Base-by-base conservation (phyloP, 2,888 invertebrate genomes). In the Stomorhina lunata region DNA sequence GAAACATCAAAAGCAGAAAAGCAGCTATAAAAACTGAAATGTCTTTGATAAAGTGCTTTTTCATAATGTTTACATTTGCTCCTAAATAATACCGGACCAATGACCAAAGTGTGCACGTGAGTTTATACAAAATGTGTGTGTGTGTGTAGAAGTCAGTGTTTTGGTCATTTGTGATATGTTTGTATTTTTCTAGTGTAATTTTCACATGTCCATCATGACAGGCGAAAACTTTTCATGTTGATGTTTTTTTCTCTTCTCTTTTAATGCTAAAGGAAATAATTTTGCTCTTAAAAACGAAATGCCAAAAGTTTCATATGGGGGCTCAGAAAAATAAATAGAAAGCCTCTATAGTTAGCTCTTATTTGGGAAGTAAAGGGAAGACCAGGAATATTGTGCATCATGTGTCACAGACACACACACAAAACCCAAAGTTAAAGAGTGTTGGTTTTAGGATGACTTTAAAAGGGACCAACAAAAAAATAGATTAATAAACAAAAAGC, bases 161-260 rank as follows among this genome's bases (percentile, higher is more conserved):
- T 55, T 57, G 27, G 45, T 66, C 34, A 20, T 50, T 32, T 40
- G 32, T 61, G 48, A 61, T 65, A 17, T 73, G 59, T 59, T 61
- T 63, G 22, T 40, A 17, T 22, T 27, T 27, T 63, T 71, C 43
- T 69, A 29, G 66, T 61, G 65, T 63, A 71, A 75, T 84, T 82
- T 82, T 80, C 80, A 78, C 82, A 80, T 78, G 80, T 76, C 80
- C 78, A 76, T 50, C 69, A 66, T 75, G 80, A 79, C 69, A 65
- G 69, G 69, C 43, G 40, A 73, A 59, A 71, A 69, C 43, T 81
- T 73, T 43, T 59, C 73, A 65, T 69, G 68, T 75, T 75, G 43
- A 69, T 69, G 55, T 27, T 72, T n/a, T n/a, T n/a, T 68, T 53
- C 7, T 59, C 50, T 61, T n/a, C n/a, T n/a, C n/a, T n/a, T n/a